A percentile compares a stretch with the other conserved stretches of the same genome.
These are phyloP conservation scores for Dascillus cervinus DNA, from an alignment of 2,888 invertebrate genomes.

Conservation along the genomic window DNA sequence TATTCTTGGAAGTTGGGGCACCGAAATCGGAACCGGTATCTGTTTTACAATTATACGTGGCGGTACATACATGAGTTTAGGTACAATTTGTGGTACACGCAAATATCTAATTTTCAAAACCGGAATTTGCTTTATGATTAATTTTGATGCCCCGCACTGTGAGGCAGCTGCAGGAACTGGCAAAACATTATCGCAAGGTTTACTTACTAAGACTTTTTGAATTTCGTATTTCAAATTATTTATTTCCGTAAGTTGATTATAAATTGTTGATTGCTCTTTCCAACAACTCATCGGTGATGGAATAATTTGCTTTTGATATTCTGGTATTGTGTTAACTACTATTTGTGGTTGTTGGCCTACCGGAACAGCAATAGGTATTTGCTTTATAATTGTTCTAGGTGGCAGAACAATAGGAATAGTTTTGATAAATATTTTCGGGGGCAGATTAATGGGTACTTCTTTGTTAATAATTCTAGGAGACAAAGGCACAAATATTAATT, in stretches of 20 bases:
- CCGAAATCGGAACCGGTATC: neutral
- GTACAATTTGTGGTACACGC: neutral
- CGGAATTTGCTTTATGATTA: slow-evolving; percentile 6
- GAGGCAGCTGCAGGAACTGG: no score
- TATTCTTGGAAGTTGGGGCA: no score
- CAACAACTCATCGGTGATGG: no score
- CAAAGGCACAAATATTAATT: neutral
- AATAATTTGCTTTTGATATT: slow-evolving; percentile 1
- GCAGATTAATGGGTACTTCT: no score
- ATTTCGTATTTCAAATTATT: no score
- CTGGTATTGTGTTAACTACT: neutral
- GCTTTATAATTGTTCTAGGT: slow-evolving; percentile 6
- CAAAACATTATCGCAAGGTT: no score
- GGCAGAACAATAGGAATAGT: neutral
- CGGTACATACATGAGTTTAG: neutral
- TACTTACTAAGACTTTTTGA: no score
- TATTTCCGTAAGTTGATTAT: no score
- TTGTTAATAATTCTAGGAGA: neutral
- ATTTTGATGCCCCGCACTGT: neutral
- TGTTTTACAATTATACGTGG: neutral
- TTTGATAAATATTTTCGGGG: no score
- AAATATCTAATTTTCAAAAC: neutral
- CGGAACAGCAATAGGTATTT: slow-evolving; percentile 9
- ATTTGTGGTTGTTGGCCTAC: slow-evolving; percentile 3
- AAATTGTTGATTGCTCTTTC: no score